Evolutionary conservation across 92 coral and sea anemone genomes (phyloP).

Genomic region (Paragorgia papillata): DNA sequence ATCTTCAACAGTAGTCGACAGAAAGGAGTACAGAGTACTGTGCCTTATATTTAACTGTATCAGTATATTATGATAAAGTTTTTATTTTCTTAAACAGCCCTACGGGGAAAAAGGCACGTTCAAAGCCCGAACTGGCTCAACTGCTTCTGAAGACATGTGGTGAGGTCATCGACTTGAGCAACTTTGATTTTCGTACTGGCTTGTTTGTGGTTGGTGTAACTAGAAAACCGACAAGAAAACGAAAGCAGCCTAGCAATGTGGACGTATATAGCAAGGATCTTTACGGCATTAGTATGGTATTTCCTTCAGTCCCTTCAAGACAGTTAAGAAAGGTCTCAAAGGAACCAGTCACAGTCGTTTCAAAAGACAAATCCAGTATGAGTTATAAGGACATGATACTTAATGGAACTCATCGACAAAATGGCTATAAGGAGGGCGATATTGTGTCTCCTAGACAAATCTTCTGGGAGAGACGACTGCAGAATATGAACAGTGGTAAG

Average conservation of each 20-base stretch:
- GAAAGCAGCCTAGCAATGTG: constrained; percentile 40
- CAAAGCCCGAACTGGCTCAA: constrained; percentile 94
- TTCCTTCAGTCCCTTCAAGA: constrained; percentile 72
- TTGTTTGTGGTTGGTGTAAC: constrained; percentile 59
- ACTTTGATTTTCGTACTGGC: constrained; percentile 95
- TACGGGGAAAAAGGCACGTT: constrained; percentile 93
- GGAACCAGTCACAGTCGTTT: constrained; percentile 75
- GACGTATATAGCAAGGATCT: constrained; percentile 70
- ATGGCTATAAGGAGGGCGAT: constrained; percentile 60
- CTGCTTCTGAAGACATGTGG: constrained; percentile 52
- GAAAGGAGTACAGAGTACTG: too few species aligned
- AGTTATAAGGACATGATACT: background rate
- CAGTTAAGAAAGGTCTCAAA: constrained; percentile 83
- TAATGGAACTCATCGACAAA: constrained; percentile 26
- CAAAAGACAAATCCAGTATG: background rate
- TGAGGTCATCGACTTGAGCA: constrained; percentile 80
- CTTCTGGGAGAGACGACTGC: constrained; percentile 93
- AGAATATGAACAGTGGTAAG: constrained; percentile 64
- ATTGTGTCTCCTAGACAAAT: constrained; percentile 76
- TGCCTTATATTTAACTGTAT: too few species aligned
- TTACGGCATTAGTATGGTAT: constrained; percentile 58
- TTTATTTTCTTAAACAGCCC: constrained; percentile 63
- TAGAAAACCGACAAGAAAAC: constrained; percentile 63
- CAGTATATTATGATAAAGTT: background rate
- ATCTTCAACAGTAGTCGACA: too few species aligned